Percentiles rank a stretch among this genome's conserved stretches.
Evolutionary conservation across 2,797 vertebrate genomes (phyloP).

Genomic region (Sebastes kiyomatsui): DNA sequence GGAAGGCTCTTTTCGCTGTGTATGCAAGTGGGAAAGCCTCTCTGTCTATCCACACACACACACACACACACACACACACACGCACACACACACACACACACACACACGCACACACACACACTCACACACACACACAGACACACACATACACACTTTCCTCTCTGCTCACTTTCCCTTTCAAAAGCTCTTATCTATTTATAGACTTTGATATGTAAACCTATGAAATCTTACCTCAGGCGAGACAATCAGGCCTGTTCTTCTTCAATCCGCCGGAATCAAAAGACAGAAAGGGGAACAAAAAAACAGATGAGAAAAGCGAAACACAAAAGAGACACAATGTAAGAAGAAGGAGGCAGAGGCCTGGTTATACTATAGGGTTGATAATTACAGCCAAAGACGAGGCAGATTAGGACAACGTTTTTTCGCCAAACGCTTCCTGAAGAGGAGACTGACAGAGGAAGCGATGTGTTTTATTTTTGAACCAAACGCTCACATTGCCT

Average conservation of each 20-base stretch:
- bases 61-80: slow-evolving; percentile 32
- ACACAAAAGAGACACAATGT: slow-evolving; percentile 80
- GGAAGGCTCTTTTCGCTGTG: slow-evolving; percentile 78
- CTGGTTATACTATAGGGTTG: slow-evolving; percentile 65
- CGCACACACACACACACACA: slow-evolving; percentile 13
- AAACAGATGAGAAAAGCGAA: slow-evolving; percentile 75
- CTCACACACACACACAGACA: neutral
- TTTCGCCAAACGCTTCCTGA: slow-evolving; percentile 71
- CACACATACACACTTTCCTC: slow-evolving; percentile 32
- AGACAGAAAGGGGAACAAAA: slow-evolving; percentile 78
- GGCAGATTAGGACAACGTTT: slow-evolving; percentile 73
- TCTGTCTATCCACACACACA: slow-evolving; percentile 46
- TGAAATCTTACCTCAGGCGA: slow-evolving; percentile 84
- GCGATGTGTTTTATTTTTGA: slow-evolving; percentile 73
- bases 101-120: slow-evolving; percentile 39
- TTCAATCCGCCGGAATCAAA: slow-evolving; percentile 80
- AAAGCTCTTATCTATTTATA: slow-evolving; percentile 86
- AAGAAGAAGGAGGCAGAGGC: slow-evolving; percentile 67
- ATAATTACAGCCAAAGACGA: slow-evolving; percentile 81
- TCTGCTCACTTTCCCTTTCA: slow-evolving; percentile 79
- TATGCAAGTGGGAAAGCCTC: slow-evolving; percentile 81
- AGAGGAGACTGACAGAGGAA: slow-evolving; percentile 70
- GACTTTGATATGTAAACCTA: slow-evolving; percentile 87
- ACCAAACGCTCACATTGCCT: slow-evolving; percentile 61
- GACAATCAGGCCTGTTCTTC: slow-evolving; percentile 82